A percentile compares a stretch with the other conserved stretches of the same genome.
Conservation (phyloP, 2,888 invertebrate species). For the Marronus borbonicus region DNA sequence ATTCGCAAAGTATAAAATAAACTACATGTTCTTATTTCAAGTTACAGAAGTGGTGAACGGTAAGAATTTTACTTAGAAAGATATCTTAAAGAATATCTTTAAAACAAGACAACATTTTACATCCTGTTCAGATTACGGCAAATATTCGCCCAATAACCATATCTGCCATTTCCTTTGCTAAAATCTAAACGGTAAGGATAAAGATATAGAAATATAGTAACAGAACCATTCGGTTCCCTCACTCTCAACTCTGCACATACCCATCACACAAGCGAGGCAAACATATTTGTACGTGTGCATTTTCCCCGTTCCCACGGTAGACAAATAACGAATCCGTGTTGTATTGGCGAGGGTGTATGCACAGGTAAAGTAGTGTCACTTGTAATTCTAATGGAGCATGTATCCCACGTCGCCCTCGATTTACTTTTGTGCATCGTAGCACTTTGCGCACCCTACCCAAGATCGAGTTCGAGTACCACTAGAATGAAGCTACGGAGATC, state of each 20-base stretch:
- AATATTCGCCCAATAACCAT: background rate
- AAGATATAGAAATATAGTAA: slow-evolving; percentile 10
- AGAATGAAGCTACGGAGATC: background rate
- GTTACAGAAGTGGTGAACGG: no score
- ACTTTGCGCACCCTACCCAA: slow-evolving; percentile 4
- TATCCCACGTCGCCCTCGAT: slow-evolving; percentile 52
- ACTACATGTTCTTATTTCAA: no score
- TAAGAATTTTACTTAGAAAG: no score
- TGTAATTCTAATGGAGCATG: slow-evolving; percentile 52
- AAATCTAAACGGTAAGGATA: slow-evolving; percentile 4
- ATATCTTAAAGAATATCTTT: no score
- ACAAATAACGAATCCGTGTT: slow-evolving; percentile 43
- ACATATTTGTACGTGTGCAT: slow-evolving; percentile 6
- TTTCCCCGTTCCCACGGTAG: slow-evolving; percentile 41
- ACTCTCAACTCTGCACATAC: background rate
- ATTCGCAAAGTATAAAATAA: no score
- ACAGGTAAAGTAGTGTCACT: slow-evolving; percentile 51
- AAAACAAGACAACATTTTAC: no score
- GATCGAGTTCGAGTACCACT: slow-evolving; percentile 7
- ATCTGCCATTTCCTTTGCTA: background rate
- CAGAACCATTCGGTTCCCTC: background rate
- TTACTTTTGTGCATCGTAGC: slow-evolving; percentile 39
- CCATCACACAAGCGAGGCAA: background rate
- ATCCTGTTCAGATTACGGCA: background rate
- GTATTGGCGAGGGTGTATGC: slow-evolving; percentile 40